Evolutionary conservation across 2,888 invertebrate genomes (phyloP).

Genomic region (Allophyes oxyacanthae): DNA sequence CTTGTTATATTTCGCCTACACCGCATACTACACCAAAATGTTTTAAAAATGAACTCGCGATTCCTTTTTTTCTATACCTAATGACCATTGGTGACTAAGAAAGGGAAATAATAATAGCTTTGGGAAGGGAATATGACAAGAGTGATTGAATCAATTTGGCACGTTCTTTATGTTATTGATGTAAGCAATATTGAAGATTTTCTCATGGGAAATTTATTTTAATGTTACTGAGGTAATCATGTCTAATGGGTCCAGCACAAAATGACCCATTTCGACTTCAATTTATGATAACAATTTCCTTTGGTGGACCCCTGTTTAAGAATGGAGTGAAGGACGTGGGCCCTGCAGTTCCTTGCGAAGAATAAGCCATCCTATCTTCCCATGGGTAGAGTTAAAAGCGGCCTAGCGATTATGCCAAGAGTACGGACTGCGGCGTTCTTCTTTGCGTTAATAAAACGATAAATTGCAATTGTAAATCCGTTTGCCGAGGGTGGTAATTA

Average conservation of each 20-base stretch:
- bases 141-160: slow-evolving; percentile 33
- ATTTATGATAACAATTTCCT: no score
- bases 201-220: slow-evolving; percentile 32
- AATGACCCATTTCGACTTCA: background rate
- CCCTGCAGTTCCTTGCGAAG: no score
- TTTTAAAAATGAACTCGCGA: slow-evolving; percentile 41
- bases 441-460: no score
- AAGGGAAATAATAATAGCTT: slow-evolving; percentile 20
- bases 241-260: background rate
- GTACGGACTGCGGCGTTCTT: no score
- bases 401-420: no score
- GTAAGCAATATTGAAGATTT: slow-evolving; percentile 20
- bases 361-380: no score
- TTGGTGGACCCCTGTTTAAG: background rate
- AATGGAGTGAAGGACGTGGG: background rate
- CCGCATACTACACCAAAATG: slow-evolving; percentile 6
- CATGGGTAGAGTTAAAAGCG: no score
- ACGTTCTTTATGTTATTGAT: slow-evolving; percentile 18
- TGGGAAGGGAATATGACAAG: slow-evolving; percentile 19
- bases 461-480: no score
- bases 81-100: slow-evolving; percentile 28
- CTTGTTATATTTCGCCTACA: background rate
- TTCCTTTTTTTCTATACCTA: slow-evolving; percentile 16
- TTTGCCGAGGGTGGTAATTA: no score
- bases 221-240: slow-evolving; percentile 6